Evolutionary conservation across 2,888 invertebrate species (phyloP).

Genomic region (Onchidella celtica): DNA sequence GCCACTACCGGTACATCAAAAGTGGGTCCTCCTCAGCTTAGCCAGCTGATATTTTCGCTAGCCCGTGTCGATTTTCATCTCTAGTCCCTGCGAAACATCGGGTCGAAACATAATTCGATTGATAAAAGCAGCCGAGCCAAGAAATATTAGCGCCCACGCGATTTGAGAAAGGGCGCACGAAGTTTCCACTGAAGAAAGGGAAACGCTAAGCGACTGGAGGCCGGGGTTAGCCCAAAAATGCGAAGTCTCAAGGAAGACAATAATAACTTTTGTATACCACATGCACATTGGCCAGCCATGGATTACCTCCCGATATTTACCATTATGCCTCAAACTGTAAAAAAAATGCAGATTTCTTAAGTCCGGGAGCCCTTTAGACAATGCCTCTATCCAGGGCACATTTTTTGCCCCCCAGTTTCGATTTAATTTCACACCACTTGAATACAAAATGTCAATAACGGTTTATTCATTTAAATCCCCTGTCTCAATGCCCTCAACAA

Average conservation of each 20-base stretch:
- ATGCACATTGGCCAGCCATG: no score
- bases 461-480: conserved; percentile 31
- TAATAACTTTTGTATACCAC: no score
- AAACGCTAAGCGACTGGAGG: no score
- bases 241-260: no score
- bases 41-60: not conserved
- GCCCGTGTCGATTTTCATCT: not conserved
- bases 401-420: conserved; percentile 25
- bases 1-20: no score
- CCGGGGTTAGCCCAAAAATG: no score
- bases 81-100: not conserved
- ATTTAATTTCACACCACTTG: conserved; percentile 34
- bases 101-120: conserved; percentile 38
- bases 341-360: not conserved
- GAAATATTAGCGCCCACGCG: conserved; percentile 17
- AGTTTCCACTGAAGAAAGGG: no score
- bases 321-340: not conserved
- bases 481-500: conserved; percentile 7
- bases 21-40: no score
- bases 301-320: no score
- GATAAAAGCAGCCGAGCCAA: conserved; percentile 10
- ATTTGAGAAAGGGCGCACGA: not conserved
- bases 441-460: conserved; percentile 44
- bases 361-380: not conserved
- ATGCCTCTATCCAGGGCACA: not conserved